A percentile compares a stretch with the other conserved stretches of the same genome.
These are phyloP conservation scores for Rhimphoctona megacephalus DNA, from an alignment of 2,888 invertebrate species.

Conservation along the genomic window DNA sequence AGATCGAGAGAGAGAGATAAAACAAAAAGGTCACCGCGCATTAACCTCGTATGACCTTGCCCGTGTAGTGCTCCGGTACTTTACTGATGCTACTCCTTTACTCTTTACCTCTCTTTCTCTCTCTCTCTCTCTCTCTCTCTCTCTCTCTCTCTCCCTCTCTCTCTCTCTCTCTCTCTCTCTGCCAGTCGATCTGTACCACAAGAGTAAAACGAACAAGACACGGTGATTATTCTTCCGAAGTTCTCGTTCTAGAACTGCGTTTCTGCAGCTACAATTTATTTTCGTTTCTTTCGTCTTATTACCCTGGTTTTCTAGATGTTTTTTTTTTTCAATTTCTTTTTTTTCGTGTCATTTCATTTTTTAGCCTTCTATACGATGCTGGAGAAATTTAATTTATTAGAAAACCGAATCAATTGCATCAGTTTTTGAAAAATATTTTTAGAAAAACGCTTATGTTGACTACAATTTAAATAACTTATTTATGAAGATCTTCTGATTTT, in stretches of 20 bases:
- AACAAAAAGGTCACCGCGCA: constrained; percentile 54
- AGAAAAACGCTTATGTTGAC: background rate
- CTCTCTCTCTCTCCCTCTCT: background rate
- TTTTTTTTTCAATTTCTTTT: too few relatives aligned
- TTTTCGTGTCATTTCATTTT: too few relatives aligned
- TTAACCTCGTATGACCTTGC: constrained; percentile 65
- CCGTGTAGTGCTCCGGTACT: constrained; percentile 40
- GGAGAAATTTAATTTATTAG: background rate
- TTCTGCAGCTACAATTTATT: constrained; percentile 27
- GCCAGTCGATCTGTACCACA: constrained; percentile 21
- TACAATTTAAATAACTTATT: background rate
- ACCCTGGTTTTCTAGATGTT: background rate
- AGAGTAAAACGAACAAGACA: constrained; percentile 24
- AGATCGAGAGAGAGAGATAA: constrained; percentile 26
- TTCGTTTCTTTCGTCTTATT: background rate
- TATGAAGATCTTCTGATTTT: background rate
- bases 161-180: background rate
- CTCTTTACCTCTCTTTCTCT: background rate
- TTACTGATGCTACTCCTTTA: constrained; percentile 11
- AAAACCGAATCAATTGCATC: too few relatives aligned
- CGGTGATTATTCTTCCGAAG: constrained; percentile 53
- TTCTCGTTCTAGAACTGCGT: constrained; percentile 40
- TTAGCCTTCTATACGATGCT: background rate
- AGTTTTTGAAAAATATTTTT: background rate
- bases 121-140: background rate